Percentiles rank a stretch among this genome's conserved stretches.
Evolutionary conservation across 2,113 vertebrate genomes (phyloP).

Genomic region (Corvus hawaiiensis): DNA sequence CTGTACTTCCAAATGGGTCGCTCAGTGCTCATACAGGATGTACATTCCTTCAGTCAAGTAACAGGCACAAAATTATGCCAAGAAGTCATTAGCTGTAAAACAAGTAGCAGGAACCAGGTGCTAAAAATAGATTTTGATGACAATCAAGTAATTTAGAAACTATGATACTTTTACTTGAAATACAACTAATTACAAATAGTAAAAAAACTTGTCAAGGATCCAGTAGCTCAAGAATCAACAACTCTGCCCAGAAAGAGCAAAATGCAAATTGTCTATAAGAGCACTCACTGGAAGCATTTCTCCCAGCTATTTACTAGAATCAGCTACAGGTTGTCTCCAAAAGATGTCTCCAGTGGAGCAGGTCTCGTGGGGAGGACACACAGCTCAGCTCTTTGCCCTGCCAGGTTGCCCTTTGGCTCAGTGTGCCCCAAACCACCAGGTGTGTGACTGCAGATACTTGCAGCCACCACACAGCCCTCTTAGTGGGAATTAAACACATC

Average conservation of each 20-base stretch:
- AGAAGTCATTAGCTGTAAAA: slow-evolving; percentile 13
- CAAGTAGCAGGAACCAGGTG: background rate
- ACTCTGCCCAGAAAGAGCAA: background rate
- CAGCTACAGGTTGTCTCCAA: background rate
- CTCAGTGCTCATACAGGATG: background rate
- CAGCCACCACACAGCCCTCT: background rate
- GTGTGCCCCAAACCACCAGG: background rate
- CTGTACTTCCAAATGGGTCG: rapidly evolving
- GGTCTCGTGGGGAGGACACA: background rate
- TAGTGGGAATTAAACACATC: background rate
- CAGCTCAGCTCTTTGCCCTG: background rate
- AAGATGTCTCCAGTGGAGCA: background rate
- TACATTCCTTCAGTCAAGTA: background rate
- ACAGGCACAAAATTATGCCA: slow-evolving; percentile 4
- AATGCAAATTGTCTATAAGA: background rate
- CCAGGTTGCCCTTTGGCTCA: background rate
- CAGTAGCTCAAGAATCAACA: background rate
- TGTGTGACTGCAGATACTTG: background rate
- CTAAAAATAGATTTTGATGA: slow-evolving; percentile 20
- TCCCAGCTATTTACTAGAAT: background rate
- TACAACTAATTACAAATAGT: background rate
- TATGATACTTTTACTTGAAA: background rate
- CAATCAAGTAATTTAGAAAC: slow-evolving; percentile 9
- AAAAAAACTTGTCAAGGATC: slow-evolving; percentile 1
- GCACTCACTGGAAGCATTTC: background rate